Percentiles rank a stretch among this genome's conserved stretches.
These are phyloP conservation scores for Sardina pilchardus DNA, from an alignment of 2,113 vertebrate genomes.

Conservation along the genomic window DNA sequence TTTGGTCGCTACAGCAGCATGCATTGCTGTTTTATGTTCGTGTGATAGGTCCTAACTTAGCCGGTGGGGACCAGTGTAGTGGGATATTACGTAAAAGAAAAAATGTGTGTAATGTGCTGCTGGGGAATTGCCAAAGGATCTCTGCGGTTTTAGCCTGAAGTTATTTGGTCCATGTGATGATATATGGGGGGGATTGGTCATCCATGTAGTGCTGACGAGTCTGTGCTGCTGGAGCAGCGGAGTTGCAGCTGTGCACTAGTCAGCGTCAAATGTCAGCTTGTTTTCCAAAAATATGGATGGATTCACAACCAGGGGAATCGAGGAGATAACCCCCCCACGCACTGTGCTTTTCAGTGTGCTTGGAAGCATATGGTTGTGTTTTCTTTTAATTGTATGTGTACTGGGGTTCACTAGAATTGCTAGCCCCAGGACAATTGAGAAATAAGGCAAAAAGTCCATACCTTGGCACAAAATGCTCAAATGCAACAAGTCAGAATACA, in stretches of 20 bases:
- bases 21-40: not conserved
- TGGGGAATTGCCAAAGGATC: not conserved
- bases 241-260: not conserved
- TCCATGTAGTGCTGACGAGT: not conserved
- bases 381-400: too few species aligned
- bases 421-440: too few species aligned
- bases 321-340: too few species aligned
- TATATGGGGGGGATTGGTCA: not conserved
- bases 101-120: not conserved
- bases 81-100: not conserved
- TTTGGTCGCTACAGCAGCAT: not conserved
- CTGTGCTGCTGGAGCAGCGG: not conserved
- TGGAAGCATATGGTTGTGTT: too few species aligned
- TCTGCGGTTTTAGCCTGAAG: not conserved
- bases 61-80: not conserved
- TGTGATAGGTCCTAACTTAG: not conserved
- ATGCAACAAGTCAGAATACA: too few species aligned
- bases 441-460: too few species aligned
- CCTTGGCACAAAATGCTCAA: too few species aligned
- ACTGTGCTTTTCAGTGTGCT: too few species aligned
- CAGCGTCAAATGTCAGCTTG: not conserved
- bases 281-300: not conserved
- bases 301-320: too few species aligned
- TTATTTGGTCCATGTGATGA: not conserved
- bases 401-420: too few species aligned